These are phyloP conservation scores for Clavelina lepadiformis DNA, from an alignment of 23 tunicate species.

Conservation along the genomic window DNA sequence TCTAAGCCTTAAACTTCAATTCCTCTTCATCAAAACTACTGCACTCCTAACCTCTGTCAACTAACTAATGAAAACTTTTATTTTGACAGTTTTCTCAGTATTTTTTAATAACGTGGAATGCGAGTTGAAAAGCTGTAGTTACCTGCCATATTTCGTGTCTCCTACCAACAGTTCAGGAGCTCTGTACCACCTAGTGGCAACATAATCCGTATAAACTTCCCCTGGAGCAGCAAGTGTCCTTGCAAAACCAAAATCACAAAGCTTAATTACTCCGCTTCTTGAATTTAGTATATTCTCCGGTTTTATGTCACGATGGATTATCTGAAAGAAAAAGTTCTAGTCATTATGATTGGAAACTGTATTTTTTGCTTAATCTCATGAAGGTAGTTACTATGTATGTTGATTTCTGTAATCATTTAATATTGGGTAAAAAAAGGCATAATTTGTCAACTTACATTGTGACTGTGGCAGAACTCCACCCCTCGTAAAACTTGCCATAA, in stretches of 20 bases:
- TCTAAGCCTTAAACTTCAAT: background rate
- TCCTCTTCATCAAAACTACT: background rate
- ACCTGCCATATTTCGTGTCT: conserved; percentile 97
- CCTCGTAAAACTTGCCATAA: conserved; percentile 96
- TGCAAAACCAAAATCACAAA: conserved; percentile 99
- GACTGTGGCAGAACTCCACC: conserved; percentile 94
- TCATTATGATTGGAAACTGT: too few relatives aligned
- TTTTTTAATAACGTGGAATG: too few relatives aligned
- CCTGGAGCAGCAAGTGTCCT: conserved; percentile 83
- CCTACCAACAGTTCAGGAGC: conserved; percentile 97
- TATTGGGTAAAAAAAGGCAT: conserved; percentile 36
- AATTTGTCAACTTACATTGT: conserved; percentile 55
- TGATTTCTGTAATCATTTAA: conserved; percentile 97
- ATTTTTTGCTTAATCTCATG: too few relatives aligned
- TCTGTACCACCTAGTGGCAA: conserved; percentile 99
- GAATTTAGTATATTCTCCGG: conserved; percentile 98
- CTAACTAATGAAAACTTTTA: background rate
- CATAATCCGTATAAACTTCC: conserved; percentile 95
- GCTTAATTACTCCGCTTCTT: conserved; percentile 82
- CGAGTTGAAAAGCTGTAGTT: too few relatives aligned
- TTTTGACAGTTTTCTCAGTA: background rate
- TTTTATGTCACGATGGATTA: conserved; percentile 98
- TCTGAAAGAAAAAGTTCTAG: conserved; percentile 42
- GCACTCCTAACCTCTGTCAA: background rate
- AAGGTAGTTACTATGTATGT: too few relatives aligned